Percentiles rank a stretch among this genome's conserved stretches.
Conservation (phyloP, 2,797 vertebrate species). For the Gouania willdenowi region DNA sequence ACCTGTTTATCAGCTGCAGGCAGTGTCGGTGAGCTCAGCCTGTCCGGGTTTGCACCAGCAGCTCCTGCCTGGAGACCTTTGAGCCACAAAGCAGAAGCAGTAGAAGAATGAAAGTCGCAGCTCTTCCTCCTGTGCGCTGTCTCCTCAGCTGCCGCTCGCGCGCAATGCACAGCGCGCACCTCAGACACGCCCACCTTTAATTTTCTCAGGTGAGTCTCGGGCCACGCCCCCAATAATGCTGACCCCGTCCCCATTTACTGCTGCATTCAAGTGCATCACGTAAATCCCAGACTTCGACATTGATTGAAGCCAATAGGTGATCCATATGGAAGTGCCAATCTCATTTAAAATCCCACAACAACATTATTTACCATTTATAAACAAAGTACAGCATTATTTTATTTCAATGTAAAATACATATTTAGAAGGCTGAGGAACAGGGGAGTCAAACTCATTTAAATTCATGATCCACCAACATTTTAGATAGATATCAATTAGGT, state of each 20-base stretch:
- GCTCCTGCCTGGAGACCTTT: conserved; percentile 3
- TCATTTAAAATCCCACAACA: no score
- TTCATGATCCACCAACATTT: no score
- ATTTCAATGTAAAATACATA: no score
- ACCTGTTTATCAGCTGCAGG: conserved; percentile 59
- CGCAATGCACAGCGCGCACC: conserved; percentile 1
- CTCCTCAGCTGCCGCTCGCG: conserved; percentile 23
- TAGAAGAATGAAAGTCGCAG: neutral
- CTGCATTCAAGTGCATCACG: conserved; percentile 38
- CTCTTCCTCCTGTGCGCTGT: conserved; percentile 12
- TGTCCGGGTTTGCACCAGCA: conserved; percentile 12
- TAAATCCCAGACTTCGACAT: no score
- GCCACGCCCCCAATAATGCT: conserved; percentile 19
- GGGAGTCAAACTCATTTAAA: no score
- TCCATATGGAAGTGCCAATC: no score
- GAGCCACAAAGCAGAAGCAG: neutral
- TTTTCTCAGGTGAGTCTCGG: conserved; percentile 40
- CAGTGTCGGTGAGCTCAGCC: conserved; percentile 36
- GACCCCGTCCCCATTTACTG: neutral
- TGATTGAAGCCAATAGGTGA: no score
- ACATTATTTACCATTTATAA: no score
- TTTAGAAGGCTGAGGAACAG: no score
- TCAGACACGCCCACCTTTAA: conserved; percentile 41
- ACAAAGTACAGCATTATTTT: no score
- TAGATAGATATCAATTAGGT: no score